Evolutionary conservation across 2,888 invertebrate species (phyloP), one percentile per base, ranked within the genome.

Genomic region (Rhaphigaster nebulosa): DNA sequence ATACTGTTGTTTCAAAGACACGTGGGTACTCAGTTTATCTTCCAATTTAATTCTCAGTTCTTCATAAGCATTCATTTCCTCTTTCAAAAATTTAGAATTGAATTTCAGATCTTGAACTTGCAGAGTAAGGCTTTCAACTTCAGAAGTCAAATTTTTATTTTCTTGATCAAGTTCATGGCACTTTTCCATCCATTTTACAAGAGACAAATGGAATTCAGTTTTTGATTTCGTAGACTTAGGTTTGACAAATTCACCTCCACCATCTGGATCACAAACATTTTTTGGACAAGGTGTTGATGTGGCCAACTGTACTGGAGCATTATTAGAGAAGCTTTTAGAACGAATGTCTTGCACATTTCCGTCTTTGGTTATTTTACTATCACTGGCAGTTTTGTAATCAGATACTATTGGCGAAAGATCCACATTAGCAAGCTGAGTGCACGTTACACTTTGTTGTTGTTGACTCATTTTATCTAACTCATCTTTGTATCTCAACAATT

Each of bases 181-280:
- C 29, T 65, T 90, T 90, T 92, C 92, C 91, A 92, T 91, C 91
- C 91, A 91, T 87, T 90, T 87, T 13, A 92, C 88, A 29, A 91
- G 84, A 38, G 91, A 87, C 34, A 65, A 41, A 84, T 88, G 80
- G 34, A 89, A 38, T 50, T 88, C 54, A 60, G 56, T 87, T 38
- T 87, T 56, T 20, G 70, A 87, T 26, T 88, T 54, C 1, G 15
- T 18, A 18, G 15, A 23, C 4, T 52, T 34, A 26, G 80, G 38
- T 41, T 41, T 26, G n/a, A 70, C 0, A 15, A 87, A n/a, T 84
- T 91, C 92, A n/a, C 92, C 92, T 20, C 87, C 92, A 10, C 91
- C 91, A 80, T 87, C 80, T 29, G 60, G 84, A 84, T 91, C 90
- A 26, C 87, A 88, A 70, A 89, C 84, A 34, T n/a, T 38, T n/a